phyloP scores from a whole-genome alignment of 35 echinoderm and acorn worm species.

The Apostichopus parvimensis region DNA sequence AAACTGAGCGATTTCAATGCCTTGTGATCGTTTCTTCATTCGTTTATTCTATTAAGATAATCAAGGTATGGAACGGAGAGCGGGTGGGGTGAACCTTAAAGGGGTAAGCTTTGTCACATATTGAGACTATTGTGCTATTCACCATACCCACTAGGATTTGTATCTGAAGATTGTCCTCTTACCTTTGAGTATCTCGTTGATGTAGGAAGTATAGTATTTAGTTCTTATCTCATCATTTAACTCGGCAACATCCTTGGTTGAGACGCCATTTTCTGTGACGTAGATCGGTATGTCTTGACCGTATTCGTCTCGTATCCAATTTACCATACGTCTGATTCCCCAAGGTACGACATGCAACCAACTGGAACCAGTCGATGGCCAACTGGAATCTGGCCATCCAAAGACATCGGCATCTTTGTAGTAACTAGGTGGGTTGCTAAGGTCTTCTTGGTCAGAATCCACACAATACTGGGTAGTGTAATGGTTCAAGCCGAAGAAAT shows the following conservation, averaged over 20 bases:
- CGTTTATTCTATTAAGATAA: too few relatives aligned
- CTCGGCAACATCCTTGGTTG: slow-evolving; percentile 58
- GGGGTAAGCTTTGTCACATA: too few relatives aligned
- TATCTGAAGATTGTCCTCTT: too few relatives aligned
- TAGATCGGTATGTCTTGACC: slow-evolving; percentile 61
- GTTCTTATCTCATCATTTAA: slow-evolving; percentile 64
- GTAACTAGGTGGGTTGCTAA: slow-evolving; percentile 55
- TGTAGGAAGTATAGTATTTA: too few relatives aligned
- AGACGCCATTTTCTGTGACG: slow-evolving; percentile 88
- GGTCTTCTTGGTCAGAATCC: slow-evolving; percentile 10
- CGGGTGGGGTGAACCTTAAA: too few relatives aligned
- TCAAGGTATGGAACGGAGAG: too few relatives aligned
- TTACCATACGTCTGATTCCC: slow-evolving; percentile 56
- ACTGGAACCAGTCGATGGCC: slow-evolving; percentile 54
- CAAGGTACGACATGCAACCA: slow-evolving; percentile 68
- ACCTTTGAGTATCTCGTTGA: not conserved
- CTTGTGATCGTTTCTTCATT: too few relatives aligned
- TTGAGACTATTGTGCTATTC: too few relatives aligned
- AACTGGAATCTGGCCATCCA: slow-evolving; percentile 24
- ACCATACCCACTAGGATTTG: too few relatives aligned
- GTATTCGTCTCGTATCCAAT: slow-evolving; percentile 79
- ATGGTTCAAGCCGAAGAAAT: slow-evolving; percentile 88
- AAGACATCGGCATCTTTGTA: slow-evolving; percentile 55
- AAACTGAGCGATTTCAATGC: too few relatives aligned
- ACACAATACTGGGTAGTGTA: slow-evolving; percentile 76